A percentile compares a stretch with the other conserved stretches of the same genome.
Conservation (phyloP, 2,888 invertebrate genomes). For the Malacosoma neustria region DNA sequence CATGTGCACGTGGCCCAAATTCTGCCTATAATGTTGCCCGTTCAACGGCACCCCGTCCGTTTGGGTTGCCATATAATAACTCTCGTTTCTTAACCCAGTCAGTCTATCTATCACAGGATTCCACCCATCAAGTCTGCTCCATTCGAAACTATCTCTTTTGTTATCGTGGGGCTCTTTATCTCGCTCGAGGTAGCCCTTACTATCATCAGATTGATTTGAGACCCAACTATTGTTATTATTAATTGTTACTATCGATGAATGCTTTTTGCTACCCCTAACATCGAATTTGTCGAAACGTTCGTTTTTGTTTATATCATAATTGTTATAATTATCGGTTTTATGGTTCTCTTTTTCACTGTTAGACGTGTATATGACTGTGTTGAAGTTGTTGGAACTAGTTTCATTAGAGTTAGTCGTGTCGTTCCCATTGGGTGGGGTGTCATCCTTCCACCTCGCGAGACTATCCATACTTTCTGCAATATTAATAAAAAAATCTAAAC, state of each 20-base stretch:
- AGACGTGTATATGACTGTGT: slow-evolving; percentile 66
- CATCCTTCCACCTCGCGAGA: slow-evolving; percentile 70
- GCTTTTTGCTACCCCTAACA: slow-evolving; percentile 48
- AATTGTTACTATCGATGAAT: slow-evolving; percentile 64
- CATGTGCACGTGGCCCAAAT: slow-evolving; percentile 57
- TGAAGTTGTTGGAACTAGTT: slow-evolving; percentile 52
- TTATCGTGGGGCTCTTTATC: slow-evolving; percentile 65
- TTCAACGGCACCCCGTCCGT: slow-evolving; percentile 73
- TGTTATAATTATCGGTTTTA: slow-evolving; percentile 33
- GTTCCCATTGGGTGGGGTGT: slow-evolving; percentile 68
- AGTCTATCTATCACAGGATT: slow-evolving; percentile 93
- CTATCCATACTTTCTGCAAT: slow-evolving; percentile 70
- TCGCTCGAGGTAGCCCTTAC: slow-evolving; percentile 63
- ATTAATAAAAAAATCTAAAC: too few species aligned
- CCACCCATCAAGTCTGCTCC: slow-evolving; percentile 79
- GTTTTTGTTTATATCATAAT: slow-evolving; percentile 32
- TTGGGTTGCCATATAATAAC: slow-evolving; percentile 90
- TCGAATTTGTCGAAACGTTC: slow-evolving; percentile 44
- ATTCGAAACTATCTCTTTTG: slow-evolving; percentile 72
- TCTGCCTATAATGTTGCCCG: slow-evolving; percentile 52
- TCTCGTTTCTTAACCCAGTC: slow-evolving; percentile 90
- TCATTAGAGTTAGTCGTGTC: slow-evolving; percentile 59
- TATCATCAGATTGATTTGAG: slow-evolving; percentile 66
- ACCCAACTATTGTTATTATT: slow-evolving; percentile 69
- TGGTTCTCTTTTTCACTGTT: slow-evolving; percentile 56